phyloP scores from a whole-genome alignment of 2,888 invertebrate species.

The Bursaphelenchus okinawaensis region DNA sequence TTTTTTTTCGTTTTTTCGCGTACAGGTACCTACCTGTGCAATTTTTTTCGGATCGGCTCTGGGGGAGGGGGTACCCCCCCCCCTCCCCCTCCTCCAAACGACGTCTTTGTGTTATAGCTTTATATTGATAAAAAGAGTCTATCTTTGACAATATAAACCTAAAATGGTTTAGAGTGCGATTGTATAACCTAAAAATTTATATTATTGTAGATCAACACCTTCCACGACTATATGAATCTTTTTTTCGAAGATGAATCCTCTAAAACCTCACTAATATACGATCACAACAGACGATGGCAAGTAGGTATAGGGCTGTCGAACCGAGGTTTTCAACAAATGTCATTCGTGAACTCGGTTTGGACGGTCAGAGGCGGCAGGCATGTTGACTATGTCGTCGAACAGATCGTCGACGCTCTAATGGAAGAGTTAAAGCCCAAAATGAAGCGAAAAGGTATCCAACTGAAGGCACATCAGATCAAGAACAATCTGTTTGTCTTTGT shows the following conservation, averaged over 20 bases:
- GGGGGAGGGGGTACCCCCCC: too few relatives aligned
- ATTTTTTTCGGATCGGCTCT: too few relatives aligned
- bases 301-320: slow-evolving; percentile 82
- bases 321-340: slow-evolving; percentile 87
- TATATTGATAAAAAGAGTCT: too few relatives aligned
- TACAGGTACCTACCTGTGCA: too few relatives aligned
- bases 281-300: slow-evolving; percentile 81
- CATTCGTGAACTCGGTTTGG: slow-evolving; percentile 97
- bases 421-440: slow-evolving; percentile 80
- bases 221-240: slow-evolving; percentile 9
- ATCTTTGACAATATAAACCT: too few relatives aligned
- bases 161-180: too few relatives aligned
- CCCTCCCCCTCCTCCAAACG: too few relatives aligned
- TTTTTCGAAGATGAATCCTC: slow-evolving; percentile 76
- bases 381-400: slow-evolving; percentile 86
- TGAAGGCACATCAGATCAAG: slow-evolving; percentile 89
- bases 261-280: slow-evolving; percentile 88
- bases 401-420: slow-evolving; percentile 78
- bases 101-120: too few relatives aligned
- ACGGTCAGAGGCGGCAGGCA: slow-evolving; percentile 97
- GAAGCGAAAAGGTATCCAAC: slow-evolving; percentile 78
- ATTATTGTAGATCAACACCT: background rate
- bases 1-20: too few relatives aligned
- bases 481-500: slow-evolving; percentile 96
- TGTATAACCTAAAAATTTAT: too few relatives aligned